These are phyloP conservation scores for Parazoanthus atlanticus DNA, from an alignment of 92 coral and sea anemone genomes.

Conservation along the genomic window DNA sequence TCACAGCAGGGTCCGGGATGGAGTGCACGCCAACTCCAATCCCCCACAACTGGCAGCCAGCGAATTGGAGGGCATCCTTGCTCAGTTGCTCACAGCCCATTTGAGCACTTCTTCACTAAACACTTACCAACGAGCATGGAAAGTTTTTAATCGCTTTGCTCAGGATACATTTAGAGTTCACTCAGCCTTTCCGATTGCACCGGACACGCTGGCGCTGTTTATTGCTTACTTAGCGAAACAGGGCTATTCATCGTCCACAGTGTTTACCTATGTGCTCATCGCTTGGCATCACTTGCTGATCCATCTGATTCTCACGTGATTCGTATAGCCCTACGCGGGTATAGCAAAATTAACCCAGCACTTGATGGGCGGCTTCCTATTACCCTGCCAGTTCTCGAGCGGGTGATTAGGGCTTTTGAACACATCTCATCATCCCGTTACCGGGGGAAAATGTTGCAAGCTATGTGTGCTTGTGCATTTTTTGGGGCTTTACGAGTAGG, in stretches of 20 bases:
- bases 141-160: neutral
- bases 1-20: too few species aligned
- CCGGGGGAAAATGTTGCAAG: neutral
- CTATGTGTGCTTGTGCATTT: neutral
- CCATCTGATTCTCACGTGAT: neutral
- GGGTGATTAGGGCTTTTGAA: neutral
- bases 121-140: neutral
- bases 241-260: conserved; percentile 42
- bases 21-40: too few species aligned
- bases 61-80: neutral
- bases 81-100: neutral
- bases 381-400: neutral
- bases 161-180: too few species aligned
- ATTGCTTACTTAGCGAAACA: conserved; percentile 30
- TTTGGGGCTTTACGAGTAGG: neutral
- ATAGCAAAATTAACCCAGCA: neutral
- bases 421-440: neutral
- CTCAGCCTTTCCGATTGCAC: neutral
- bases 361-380: neutral
- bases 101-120: neutral
- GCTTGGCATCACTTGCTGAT: neutral
- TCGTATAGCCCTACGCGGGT: neutral
- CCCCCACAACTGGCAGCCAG: too few species aligned
- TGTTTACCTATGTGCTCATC: conserved; percentile 41
- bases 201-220: conserved; percentile 25